Conservation (phyloP, 2,888 invertebrate genomes). For the Meloe dianella region DNA sequence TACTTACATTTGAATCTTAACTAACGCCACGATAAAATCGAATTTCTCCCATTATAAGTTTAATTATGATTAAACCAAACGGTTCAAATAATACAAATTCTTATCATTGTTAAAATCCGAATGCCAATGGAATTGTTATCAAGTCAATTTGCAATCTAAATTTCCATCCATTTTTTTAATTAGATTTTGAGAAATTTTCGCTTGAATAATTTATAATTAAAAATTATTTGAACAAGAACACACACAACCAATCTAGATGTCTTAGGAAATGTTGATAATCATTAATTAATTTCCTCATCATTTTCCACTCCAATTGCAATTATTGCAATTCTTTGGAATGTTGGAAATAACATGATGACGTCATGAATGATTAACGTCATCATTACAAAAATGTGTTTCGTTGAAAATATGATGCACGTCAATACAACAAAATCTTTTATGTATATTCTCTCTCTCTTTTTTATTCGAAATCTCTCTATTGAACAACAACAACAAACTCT, state of each 20-base stretch:
- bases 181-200: background rate
- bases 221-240: background rate
- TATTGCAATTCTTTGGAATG: background rate
- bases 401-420: conserved; percentile 1
- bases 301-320: background rate
- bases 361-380: conserved; percentile 3
- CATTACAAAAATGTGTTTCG: background rate
- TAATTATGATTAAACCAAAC: no score
- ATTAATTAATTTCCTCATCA: conserved; percentile 3
- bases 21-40: no score
- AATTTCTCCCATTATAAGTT: no score
- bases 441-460: background rate
- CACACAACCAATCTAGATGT: background rate
- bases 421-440: background rate
- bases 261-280: no score
- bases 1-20: no score
- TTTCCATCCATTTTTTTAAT: no score
- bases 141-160: no score
- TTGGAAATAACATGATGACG: background rate
- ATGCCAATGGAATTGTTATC: no score
- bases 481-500: background rate
- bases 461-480: background rate
- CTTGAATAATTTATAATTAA: background rate
- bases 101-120: no score
- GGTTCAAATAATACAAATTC: no score